Base-by-base conservation (phyloP, 2,888 invertebrate genomes). In the Pardosa pseudoannulata region DNA sequence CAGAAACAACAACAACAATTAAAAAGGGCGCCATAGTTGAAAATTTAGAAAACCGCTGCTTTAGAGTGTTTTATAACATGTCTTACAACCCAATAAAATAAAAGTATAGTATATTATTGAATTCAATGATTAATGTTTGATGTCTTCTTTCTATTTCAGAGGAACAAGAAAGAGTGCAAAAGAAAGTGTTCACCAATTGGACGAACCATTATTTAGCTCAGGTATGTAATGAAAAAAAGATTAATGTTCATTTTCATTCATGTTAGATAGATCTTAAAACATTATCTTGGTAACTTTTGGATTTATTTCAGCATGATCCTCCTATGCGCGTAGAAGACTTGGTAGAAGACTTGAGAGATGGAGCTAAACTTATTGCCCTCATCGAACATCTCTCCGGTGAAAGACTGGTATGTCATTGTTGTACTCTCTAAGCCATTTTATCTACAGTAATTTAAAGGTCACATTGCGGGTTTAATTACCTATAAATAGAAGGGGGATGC, bases 151-250 rank as follows among this genome's bases (percentile, higher is more conserved):
- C 79, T 13, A 31, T 81, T 87, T 9, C 80, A 98, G 98, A 98
- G 94, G 98, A 98, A 93, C 98, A 98, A 93, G 98, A 98, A 93
- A 94, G 98, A 92, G 98, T 98, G 90, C 98, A 98, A 93, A 98
- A 98, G 94, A 98, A 98, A 93, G 98, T 98, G 89, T 98, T 98
- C 92, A 97, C 98, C 90, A 98, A 98, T 93, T 98, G 98, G 98
- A 98, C 98, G 93, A 98, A 98, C 93, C 97, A 98, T 91, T 97
- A 98, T 93, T 94, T 98, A 91, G 95, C 95, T 91, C 97, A 98
- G 96, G 98, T 98, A 98, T 96, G 98, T 98, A 92, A n/a, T n/a
- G n/a, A n/a, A n/a, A n/a, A n/a, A n/a, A n/a, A 94, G 93, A 89
- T 19, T 11, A n/a, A 71, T 41, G n/a, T 72, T 65, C 27, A 36